These are phyloP conservation scores for Salvator merianae DNA, from an alignment of 2,113 vertebrate species.

Conservation along the genomic window DNA sequence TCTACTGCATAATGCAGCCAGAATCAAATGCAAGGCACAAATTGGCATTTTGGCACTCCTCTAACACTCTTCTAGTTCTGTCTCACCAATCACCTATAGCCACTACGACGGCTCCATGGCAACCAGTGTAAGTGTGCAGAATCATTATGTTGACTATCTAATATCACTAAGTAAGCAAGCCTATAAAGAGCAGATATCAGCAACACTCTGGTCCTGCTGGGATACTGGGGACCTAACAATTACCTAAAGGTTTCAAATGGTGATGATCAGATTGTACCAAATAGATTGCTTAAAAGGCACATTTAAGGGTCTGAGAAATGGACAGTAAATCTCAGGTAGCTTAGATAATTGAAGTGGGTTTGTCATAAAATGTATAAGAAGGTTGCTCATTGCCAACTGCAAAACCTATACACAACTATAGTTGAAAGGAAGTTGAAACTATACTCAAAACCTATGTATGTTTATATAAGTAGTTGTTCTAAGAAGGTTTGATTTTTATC, in stretches of 20 bases:
- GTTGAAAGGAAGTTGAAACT: conserved; percentile 38
- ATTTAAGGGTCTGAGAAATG: too few species aligned
- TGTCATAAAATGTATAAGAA: background rate
- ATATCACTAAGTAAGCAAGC: too few species aligned
- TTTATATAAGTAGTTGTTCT: conserved; percentile 42
- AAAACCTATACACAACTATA: background rate
- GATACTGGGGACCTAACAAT: background rate
- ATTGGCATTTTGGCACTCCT: too few species aligned
- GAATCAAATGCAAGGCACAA: too few species aligned
- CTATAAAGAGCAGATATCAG: background rate
- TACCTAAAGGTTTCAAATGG: background rate
- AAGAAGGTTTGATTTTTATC: conserved; percentile 45
- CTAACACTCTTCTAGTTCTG: too few species aligned
- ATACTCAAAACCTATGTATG: conserved; percentile 31
- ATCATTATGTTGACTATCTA: too few species aligned
- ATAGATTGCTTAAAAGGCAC: background rate
- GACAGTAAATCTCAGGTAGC: too few species aligned
- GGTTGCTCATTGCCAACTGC: conserved; percentile 1
- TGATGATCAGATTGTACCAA: background rate
- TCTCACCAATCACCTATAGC: too few species aligned
- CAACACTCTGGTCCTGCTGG: background rate
- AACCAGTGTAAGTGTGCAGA: too few species aligned
- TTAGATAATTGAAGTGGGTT: background rate
- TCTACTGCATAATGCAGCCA: too few species aligned
- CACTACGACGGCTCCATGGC: too few species aligned